phyloP scores from a whole-genome alignment of 2,113 vertebrate species.

The Oenanthe melanoleuca region DNA sequence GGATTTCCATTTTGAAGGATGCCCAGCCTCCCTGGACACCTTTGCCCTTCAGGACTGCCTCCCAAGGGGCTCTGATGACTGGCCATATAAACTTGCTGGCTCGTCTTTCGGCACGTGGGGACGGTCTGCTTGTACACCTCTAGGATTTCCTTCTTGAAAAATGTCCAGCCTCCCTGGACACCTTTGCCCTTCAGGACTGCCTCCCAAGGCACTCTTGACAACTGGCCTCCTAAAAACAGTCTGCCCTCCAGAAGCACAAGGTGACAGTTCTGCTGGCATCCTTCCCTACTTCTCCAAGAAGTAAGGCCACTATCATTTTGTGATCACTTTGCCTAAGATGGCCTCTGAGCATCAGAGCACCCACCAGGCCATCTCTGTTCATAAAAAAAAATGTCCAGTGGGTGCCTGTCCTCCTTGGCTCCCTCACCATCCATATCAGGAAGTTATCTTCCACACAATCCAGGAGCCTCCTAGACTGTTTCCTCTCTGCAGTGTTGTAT shows the following conservation, averaged over 20 bases:
- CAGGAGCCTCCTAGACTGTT: background rate
- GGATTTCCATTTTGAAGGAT: background rate
- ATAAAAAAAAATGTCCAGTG: background rate
- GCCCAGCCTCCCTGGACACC: background rate
- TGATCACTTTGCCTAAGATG: background rate
- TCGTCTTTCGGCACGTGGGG: background rate
- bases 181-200: background rate
- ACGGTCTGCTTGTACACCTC: background rate
- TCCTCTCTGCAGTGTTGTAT: background rate
- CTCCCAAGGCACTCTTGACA: background rate
- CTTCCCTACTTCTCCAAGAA: background rate
- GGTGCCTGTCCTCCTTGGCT: background rate
- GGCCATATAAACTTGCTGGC: background rate
- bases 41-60: background rate
- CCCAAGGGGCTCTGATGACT: background rate
- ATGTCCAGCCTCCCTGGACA: background rate
- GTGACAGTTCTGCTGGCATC: background rate
- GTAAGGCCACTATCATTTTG: accelerated
- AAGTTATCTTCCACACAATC: background rate
- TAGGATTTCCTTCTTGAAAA: background rate
- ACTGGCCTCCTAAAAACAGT: background rate
- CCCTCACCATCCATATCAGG: background rate
- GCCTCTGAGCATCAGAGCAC: background rate
- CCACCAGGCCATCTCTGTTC: background rate
- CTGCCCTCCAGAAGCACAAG: background rate